Base-by-base conservation (phyloP, 2,797 vertebrate species). In the Tachyglossus aculeatus region DNA sequence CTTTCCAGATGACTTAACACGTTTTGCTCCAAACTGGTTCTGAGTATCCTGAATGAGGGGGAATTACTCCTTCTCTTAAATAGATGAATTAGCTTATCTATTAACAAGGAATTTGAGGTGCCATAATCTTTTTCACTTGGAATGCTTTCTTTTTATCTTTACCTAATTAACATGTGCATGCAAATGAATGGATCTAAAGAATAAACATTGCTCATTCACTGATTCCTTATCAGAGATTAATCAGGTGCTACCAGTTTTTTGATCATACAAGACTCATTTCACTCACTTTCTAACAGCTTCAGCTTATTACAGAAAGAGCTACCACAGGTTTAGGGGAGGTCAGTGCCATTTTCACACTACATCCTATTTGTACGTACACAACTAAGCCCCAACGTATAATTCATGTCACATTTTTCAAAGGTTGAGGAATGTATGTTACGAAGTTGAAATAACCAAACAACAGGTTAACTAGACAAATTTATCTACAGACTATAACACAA, bases 211-310 rank as follows among this genome's bases (percentile, higher is more conserved):
- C 33, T 80, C 77, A 67, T 14, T 15, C 54, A 44, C 67, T 69
- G 72, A 78, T 84, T 67, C 14, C 16, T 77, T 62, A 53, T 51
- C 71, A 80, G 68, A 72, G 53, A 54, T 84, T 81, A 81, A 82
- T 82, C 73, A 76, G 75, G 52, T 83, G 84, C 65, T 79, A 73
- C 64, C 2, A 15, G 44, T 12, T 78, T 86, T 65, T 70, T 54
- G 52, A 86, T 87, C 79, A 85, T 63, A 84, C 57, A 75, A 86
- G 71, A 82, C 76, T 84, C 1, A 0, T 77, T 87, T 86, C 71
- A 86, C 78, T 88, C 74, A 77, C 41, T 56, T 68, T 59, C 78
- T 86, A 77, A 72, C 58, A 78, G 71, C 29, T 68, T 71, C 4
- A 10, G 71, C 74, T 85, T 83, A 74, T 67, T 83, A 77, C 45